Evolutionary conservation across 2,113 vertebrate genomes (phyloP).

Genomic region (Panthera tigris): DNA sequence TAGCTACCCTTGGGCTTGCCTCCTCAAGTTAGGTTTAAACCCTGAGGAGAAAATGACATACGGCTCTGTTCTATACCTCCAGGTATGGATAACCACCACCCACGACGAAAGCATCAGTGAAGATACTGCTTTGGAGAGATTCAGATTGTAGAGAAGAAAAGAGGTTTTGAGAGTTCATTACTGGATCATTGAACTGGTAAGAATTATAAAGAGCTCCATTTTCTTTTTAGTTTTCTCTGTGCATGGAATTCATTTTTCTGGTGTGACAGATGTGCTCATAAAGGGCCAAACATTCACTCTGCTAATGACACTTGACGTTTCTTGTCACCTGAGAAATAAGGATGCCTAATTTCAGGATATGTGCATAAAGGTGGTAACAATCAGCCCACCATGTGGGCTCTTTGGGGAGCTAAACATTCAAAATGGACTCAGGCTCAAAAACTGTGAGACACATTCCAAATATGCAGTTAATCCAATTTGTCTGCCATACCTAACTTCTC

Average conservation of each 20-base stretch:
- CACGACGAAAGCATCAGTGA: neutral
- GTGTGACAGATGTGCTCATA: neutral
- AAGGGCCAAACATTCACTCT: neutral
- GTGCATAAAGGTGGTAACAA: neutral
- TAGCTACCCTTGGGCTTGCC: slow-evolving; percentile 32
- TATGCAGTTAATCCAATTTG: neutral
- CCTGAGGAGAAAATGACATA: slow-evolving; percentile 4
- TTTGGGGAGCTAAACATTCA: neutral
- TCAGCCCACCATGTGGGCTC: neutral
- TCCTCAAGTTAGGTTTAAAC: slow-evolving; percentile 33
- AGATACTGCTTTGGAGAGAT: neutral
- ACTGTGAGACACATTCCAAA: neutral
- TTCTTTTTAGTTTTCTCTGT: neutral
- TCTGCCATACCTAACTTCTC: neutral
- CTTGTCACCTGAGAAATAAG: neutral
- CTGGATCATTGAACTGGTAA: neutral
- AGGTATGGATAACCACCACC: neutral
- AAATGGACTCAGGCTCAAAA: neutral
- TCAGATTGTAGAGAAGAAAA: slow-evolving; percentile 35
- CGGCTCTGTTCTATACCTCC: neutral
- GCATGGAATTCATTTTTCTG: neutral
- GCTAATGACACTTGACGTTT: slow-evolving; percentile 22
- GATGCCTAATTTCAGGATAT: neutral
- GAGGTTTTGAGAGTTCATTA: neutral
- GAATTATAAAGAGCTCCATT: neutral